Evolutionary conservation across 1,140 invertebrate species (phyloP), one percentile per base, ranked within the genome.

Genomic region (Drosophila asahinai): DNA sequence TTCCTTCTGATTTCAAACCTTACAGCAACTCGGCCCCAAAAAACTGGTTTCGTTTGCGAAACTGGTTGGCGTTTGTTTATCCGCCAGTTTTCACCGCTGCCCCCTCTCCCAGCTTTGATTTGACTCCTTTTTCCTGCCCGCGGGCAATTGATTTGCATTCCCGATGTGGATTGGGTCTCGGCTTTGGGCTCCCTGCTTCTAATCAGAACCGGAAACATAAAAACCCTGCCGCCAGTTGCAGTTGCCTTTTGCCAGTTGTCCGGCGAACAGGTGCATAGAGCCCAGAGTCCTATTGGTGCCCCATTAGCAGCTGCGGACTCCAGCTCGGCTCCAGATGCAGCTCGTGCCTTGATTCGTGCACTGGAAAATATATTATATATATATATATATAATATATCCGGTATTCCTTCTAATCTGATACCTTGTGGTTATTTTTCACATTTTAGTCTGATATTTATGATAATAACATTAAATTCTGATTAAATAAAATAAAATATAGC

Each of bases 121-220:
- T 78, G 49, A 62, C 59, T 76, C 70, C 59, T 76, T 72, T 66
- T 54, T 55, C 54, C 33, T 45, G 71, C 61, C 73, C 62, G 62
- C 40, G 51, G 79, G 80, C 83, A 86, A 86, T 86, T 87, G 84
- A 87, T 87, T 87, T 87, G 55, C 84, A 87, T 87, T 87, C 84
- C 84, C 68, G 73, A 59, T 71, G 61, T 47, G 61, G 60, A 36
- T 63, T 49, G 15, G 42, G 22, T 36, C 25, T 38, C 14, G 33
- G 33, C 61, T 64, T 65, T 47, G 62, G 61, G 62, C 43, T 58
- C 55, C 55, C 55, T 38, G 51, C 60, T 76, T 79, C 84, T 87
- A 87, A 87, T 87, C 84, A 90, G 86, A 87, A 87, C 86, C 84
- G 84, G 84, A 87, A 87, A 87, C 84, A 87, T 89, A 89, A 87